These are phyloP conservation scores for Callionymus lyra DNA, from an alignment of 2,113 vertebrate species.

Conservation along the genomic window DNA sequence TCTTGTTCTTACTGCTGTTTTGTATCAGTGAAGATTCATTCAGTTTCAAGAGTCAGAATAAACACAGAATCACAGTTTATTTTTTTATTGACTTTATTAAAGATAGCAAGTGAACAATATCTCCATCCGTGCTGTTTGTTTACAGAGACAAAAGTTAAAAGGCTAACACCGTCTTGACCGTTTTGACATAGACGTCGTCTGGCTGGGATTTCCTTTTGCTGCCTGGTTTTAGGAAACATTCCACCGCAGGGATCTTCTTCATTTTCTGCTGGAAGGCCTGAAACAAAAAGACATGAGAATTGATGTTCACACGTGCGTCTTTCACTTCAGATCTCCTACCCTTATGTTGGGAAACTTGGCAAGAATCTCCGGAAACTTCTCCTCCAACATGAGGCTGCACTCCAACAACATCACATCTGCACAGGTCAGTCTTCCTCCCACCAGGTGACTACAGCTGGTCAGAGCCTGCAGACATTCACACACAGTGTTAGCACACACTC, in stretches of 20 bases:
- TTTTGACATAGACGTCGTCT: too few species aligned
- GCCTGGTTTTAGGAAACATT: slow-evolving; percentile 78
- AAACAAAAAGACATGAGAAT: neutral
- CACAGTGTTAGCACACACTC: neutral
- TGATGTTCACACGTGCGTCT: too few species aligned
- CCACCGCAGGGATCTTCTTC: slow-evolving; percentile 66
- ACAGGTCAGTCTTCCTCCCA: slow-evolving; percentile 75
- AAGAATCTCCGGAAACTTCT: slow-evolving; percentile 64
- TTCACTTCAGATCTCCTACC: too few species aligned
- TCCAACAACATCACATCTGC: slow-evolving; percentile 83
- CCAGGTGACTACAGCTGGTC: slow-evolving; percentile 66
- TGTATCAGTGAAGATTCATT: too few species aligned
- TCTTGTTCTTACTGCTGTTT: too few species aligned
- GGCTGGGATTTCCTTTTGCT: slow-evolving; percentile 72
- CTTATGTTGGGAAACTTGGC: slow-evolving; percentile 71
- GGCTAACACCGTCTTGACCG: too few species aligned
- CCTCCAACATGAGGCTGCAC: slow-evolving; percentile 77
- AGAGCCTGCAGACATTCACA: slow-evolving; percentile 60
- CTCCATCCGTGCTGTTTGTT: too few species aligned
- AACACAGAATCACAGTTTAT: too few species aligned
- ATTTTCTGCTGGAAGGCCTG: slow-evolving; percentile 81
- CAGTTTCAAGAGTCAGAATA: too few species aligned
- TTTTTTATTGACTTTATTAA: too few species aligned
- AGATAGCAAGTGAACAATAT: too few species aligned
- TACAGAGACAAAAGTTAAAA: too few species aligned